Conservation (phyloP, 2,113 vertebrate species). For the Pandion haliaetus region DNA sequence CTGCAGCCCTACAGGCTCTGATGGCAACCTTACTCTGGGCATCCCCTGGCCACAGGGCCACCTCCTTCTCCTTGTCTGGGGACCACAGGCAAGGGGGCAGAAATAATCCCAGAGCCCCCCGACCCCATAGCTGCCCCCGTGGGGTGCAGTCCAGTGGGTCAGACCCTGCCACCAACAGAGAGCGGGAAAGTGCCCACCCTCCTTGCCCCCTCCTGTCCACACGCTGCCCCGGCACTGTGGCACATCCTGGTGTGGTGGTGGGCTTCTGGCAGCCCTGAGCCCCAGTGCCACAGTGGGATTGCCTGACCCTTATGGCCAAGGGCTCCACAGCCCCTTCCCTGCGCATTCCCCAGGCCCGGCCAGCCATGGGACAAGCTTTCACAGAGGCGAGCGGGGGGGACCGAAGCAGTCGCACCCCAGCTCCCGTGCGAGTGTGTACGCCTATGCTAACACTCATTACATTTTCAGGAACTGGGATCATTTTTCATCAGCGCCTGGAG, state of each 20-base stretch:
- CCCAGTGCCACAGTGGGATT: neutral
- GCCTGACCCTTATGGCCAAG: neutral
- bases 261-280: neutral
- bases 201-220: neutral
- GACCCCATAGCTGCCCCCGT: rapidly evolving
- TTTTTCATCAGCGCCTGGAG: conserved; percentile 28
- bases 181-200: neutral
- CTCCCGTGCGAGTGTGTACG: rapidly evolving
- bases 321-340: neutral
- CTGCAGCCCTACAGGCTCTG: neutral
- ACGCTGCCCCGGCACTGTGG: rapidly evolving
- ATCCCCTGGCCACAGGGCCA: neutral
- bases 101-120: neutral
- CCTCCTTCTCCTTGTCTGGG: neutral
- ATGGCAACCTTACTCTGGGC: neutral
- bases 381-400: rapidly evolving
- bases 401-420: neutral
- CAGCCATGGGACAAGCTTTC: neutral
- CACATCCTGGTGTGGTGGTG: rapidly evolving
- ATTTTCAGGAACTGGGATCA: conserved; percentile 12
- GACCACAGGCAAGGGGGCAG: rapidly evolving
- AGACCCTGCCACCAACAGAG: neutral
- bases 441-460: neutral
- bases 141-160: rapidly evolving
- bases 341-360: neutral